Conservation (phyloP, 2,888 invertebrate species). For the Himalopsyche kuldschensis region DNA sequence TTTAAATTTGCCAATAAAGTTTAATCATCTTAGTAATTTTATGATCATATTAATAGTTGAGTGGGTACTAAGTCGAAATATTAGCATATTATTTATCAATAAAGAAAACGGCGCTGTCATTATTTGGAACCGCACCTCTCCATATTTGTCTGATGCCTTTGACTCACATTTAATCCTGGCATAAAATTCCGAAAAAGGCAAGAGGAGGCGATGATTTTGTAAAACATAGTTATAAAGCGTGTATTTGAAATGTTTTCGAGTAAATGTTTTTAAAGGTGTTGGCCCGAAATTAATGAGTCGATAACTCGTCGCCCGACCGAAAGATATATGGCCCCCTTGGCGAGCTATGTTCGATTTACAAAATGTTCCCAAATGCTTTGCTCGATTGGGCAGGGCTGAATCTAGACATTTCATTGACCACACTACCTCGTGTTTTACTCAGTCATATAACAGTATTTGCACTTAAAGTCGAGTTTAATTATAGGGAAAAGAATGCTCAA, state of each 20-base stretch:
- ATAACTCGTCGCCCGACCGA: constrained; percentile 24
- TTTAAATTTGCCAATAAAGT: background rate
- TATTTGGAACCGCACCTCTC: background rate
- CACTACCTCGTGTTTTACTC: no score
- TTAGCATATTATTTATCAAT: background rate
- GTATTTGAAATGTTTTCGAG: constrained; percentile 33
- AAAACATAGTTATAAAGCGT: constrained; percentile 36
- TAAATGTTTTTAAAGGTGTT: constrained; percentile 36
- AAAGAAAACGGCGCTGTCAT: background rate
- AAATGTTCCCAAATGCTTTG: constrained; percentile 22
- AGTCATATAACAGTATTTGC: no score
- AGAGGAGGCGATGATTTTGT: constrained; percentile 33
- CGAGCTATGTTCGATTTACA: constrained; percentile 20
- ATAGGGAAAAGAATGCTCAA: no score
- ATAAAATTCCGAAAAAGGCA: background rate
- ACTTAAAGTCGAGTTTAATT: no score
- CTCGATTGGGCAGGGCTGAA: background rate
- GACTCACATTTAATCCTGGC: background rate
- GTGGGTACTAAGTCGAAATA: background rate
- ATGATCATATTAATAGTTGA: background rate
- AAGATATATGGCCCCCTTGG: constrained; percentile 13
- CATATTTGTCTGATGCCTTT: background rate
- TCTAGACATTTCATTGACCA: background rate
- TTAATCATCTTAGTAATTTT: background rate
- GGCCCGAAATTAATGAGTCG: constrained; percentile 35